phyloP scores from a whole-genome alignment of 2,797 vertebrate genomes.

The Protosalanx chinensis region DNA sequence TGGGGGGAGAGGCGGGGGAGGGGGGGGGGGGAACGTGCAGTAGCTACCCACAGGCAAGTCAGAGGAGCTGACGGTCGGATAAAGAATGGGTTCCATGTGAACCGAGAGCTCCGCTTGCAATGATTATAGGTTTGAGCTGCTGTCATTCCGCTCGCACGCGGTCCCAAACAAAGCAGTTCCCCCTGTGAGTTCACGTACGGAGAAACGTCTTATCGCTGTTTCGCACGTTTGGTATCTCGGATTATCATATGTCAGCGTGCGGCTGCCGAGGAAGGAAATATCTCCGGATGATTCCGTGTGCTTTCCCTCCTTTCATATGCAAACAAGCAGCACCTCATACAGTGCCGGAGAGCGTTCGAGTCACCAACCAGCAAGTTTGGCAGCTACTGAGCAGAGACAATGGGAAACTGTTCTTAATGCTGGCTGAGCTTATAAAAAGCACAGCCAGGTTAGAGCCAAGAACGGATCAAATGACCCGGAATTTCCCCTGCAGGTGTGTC shows the following conservation, averaged over 20 bases:
- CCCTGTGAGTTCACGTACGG: neutral
- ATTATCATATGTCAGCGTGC: neutral
- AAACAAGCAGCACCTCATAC: neutral
- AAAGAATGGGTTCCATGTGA: constrained; percentile 26
- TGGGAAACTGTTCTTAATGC: constrained; percentile 30
- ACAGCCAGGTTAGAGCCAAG: constrained; percentile 39
- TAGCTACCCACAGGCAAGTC: constrained; percentile 22
- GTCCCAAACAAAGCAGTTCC: constrained; percentile 2
- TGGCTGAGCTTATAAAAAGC: constrained; percentile 48
- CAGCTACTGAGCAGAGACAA: constrained; percentile 23
- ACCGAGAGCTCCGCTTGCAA: constrained; percentile 16
- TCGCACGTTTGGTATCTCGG: neutral
- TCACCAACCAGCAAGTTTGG: constrained; percentile 21
- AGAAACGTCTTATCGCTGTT: no score
- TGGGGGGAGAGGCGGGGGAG: neutral
- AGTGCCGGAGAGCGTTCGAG: no score
- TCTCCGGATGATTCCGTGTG: neutral
- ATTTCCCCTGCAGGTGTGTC: constrained; percentile 35
- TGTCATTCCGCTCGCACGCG: neutral
- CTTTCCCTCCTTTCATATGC: neutral
- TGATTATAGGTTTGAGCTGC: constrained; percentile 8
- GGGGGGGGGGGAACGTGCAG: neutral
- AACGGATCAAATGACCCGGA: constrained; percentile 37
- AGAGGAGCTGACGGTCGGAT: constrained; percentile 31
- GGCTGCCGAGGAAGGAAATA: neutral